A percentile compares a stretch with the other conserved stretches of the same genome.
phyloP scores from a whole-genome alignment of 2,888 invertebrate species.

The Drosophila mayaguana region DNA sequence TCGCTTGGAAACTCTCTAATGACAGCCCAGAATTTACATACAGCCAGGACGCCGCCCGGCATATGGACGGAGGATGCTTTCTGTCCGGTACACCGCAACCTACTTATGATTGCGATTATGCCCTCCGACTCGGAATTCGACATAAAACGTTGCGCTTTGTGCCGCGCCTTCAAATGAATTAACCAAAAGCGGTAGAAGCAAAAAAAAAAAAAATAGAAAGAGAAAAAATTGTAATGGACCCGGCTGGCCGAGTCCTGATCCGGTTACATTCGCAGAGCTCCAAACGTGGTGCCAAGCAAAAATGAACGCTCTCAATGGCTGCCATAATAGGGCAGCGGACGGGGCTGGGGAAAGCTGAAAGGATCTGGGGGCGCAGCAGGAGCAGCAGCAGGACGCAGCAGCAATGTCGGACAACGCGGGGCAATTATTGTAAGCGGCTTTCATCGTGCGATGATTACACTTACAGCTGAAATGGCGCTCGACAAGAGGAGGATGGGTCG shows the following conservation, averaged over 20 bases:
- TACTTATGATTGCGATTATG: conserved; percentile 41
- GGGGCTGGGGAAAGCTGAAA: not conserved
- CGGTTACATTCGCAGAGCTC: conserved; percentile 8
- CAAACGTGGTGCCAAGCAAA: conserved; percentile 7
- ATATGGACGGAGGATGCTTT: conserved; percentile 4
- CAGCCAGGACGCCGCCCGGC: conserved; percentile 2
- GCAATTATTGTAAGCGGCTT: conserved; percentile 80
- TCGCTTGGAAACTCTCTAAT: conserved; percentile 53
- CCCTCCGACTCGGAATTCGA: conserved; percentile 47
- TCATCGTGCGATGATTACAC: conserved; percentile 79
- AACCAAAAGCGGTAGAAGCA: conserved; percentile 35
- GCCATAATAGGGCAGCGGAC: not conserved
- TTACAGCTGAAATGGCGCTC: conserved; percentile 75
- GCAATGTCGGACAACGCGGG: conserved; percentile 68
- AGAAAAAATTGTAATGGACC: not conserved
- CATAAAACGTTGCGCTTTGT: conserved; percentile 64
- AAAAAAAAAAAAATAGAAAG: not conserved
- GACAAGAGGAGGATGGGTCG: conserved; percentile 30
- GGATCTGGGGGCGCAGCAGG: not conserved
- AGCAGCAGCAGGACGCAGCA: conserved; percentile 17
- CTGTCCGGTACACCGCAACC: conserved; percentile 18
- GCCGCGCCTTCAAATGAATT: conserved; percentile 62
- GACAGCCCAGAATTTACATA: conserved; percentile 49
- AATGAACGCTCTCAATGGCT: not conserved
- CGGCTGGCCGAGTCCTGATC: conserved; percentile 13